phyloP scores from a whole-genome alignment of 2,888 invertebrate species.

The Polia nebulosa region DNA sequence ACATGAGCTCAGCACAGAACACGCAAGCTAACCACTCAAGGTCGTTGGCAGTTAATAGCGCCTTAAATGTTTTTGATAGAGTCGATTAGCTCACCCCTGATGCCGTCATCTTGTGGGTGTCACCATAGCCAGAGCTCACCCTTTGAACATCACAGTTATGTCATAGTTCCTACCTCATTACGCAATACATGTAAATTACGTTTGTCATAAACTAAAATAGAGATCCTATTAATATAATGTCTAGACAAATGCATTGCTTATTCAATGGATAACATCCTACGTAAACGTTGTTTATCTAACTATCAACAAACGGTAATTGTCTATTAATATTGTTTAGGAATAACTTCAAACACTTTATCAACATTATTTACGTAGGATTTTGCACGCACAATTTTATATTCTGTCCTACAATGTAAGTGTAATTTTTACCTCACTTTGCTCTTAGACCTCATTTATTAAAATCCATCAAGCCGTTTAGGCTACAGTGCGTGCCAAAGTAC shows the following conservation, averaged over 20 bases:
- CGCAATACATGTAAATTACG: constrained; percentile 36
- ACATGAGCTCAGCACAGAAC: too few species aligned
- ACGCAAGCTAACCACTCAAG: too few species aligned
- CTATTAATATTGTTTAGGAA: constrained; percentile 4
- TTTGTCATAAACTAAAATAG: constrained; percentile 42
- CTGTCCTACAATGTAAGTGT: too few species aligned
- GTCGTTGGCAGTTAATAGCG: too few species aligned
- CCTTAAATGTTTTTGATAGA: not conserved
- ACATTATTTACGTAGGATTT: too few species aligned
- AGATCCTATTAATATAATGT: constrained; percentile 40
- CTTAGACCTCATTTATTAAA: too few species aligned
- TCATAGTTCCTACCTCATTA: constrained; percentile 26
- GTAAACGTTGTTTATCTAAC: constrained; percentile 38
- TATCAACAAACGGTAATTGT: constrained; percentile 19
- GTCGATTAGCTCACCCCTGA: not conserved
- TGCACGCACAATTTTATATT: too few species aligned
- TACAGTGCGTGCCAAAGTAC: too few species aligned
- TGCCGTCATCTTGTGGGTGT: constrained; percentile 11
- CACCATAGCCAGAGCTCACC: constrained; percentile 8
- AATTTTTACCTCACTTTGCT: too few species aligned
- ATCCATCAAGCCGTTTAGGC: too few species aligned
- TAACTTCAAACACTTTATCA: constrained; percentile 6
- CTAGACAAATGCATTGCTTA: constrained; percentile 48
- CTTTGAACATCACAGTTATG: constrained; percentile 11
- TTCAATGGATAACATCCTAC: constrained; percentile 45